phyloP scores from a whole-genome alignment of 2,113 vertebrate genomes.

The Corynorhinus townsendii region DNA sequence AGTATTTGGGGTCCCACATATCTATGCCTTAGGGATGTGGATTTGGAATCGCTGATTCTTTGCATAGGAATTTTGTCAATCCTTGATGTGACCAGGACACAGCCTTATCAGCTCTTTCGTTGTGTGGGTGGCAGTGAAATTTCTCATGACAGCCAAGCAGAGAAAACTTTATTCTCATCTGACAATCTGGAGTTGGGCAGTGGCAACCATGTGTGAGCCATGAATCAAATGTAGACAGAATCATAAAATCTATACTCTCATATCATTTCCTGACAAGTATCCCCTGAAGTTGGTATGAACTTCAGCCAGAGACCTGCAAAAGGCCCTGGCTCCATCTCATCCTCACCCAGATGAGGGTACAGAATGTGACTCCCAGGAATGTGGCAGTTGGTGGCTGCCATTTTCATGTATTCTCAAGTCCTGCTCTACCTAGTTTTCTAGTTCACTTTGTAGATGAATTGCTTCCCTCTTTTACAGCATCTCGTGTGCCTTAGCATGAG shows the following conservation, averaged over 20 bases:
- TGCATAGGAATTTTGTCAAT: background rate
- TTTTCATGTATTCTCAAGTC: background rate
- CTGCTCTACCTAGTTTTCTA: background rate
- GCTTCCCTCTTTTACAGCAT: background rate
- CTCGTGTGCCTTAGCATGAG: background rate
- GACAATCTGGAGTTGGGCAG: background rate
- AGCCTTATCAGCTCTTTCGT: background rate
- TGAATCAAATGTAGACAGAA: background rate
- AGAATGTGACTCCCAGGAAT: background rate
- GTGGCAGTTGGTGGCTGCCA: background rate
- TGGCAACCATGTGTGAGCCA: background rate
- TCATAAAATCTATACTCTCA: background rate
- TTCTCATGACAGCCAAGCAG: background rate
- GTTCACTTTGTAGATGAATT: background rate
- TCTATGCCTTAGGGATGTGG: background rate
- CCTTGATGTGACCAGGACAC: background rate
- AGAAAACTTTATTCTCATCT: background rate
- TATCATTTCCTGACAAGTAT: background rate
- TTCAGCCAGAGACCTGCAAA: background rate
- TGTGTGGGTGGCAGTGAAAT: background rate
- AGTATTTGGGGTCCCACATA: background rate
- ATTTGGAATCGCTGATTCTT: background rate
- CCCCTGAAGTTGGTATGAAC: background rate
- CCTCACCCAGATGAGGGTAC: background rate
- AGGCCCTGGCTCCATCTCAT: background rate